phyloP scores from a whole-genome alignment of 2,113 vertebrate species.

The Tauraco erythrolophus region DNA sequence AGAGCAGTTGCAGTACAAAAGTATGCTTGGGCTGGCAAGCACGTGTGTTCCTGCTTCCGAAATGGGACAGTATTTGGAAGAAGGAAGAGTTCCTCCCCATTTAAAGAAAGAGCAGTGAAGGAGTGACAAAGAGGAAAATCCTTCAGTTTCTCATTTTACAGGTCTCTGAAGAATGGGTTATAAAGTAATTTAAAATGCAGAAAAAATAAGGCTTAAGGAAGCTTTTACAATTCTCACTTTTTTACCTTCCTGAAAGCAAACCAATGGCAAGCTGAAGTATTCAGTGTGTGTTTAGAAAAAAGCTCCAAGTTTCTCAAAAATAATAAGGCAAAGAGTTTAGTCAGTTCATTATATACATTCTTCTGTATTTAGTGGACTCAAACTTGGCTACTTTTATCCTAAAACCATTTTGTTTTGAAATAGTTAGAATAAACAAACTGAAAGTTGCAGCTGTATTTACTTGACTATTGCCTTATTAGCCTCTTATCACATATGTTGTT shows the following conservation, averaged over 20 bases:
- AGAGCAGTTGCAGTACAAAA: neutral
- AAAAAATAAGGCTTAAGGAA: neutral
- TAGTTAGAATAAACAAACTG: conserved; percentile 33
- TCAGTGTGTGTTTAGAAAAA: neutral
- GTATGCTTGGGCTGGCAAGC: neutral
- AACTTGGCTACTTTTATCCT: conserved; percentile 6
- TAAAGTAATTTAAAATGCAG: neutral
- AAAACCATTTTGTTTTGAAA: conserved; percentile 14
- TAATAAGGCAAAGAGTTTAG: neutral
- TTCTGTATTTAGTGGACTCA: neutral
- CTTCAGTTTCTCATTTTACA: neutral
- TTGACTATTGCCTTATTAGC: conserved; percentile 8
- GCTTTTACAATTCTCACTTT: neutral
- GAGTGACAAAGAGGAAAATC: neutral
- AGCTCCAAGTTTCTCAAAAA: neutral
- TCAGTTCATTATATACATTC: neutral
- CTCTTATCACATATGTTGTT: conserved; percentile 28
- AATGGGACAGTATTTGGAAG: neutral
- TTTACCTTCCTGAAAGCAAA: neutral
- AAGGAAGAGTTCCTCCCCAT: neutral
- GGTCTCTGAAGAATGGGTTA: neutral
- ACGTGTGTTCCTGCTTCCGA: neutral
- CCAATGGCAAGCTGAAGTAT: neutral
- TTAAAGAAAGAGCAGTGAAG: neutral
- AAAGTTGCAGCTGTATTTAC: conserved; percentile 46